Percentiles rank a stretch among this genome's conserved stretches.
These are phyloP conservation scores for Rafetus swinhoei DNA, from an alignment of 2,113 vertebrate genomes.

Conservation along the genomic window DNA sequence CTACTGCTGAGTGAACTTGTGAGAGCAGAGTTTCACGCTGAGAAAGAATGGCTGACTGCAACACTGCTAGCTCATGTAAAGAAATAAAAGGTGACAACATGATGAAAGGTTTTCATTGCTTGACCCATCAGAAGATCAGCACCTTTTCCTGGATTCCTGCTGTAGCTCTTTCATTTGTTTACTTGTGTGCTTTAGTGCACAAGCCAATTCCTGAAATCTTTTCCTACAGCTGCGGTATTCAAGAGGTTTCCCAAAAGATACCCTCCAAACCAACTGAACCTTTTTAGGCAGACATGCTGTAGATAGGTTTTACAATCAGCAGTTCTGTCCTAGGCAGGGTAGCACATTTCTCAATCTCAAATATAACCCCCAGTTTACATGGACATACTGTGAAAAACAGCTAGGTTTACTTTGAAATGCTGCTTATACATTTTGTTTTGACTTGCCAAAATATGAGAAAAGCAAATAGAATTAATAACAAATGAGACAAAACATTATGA, in stretches of 20 bases:
- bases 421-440: too few relatives aligned
- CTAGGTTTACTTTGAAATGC: neutral
- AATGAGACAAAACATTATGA: neutral
- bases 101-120: conserved; percentile 67
- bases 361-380: neutral
- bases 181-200: conserved; percentile 19
- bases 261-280: neutral
- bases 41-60: conserved; percentile 67
- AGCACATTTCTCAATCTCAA: neutral
- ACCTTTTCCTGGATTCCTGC: conserved; percentile 49
- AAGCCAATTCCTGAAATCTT: conserved; percentile 3
- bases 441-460: too few relatives aligned
- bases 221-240: neutral
- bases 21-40: conserved; percentile 67
- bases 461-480: too few relatives aligned
- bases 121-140: conserved; percentile 55
- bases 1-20: conserved; percentile 77
- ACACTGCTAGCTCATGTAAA: conserved; percentile 43
- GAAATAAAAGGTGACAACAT: conserved; percentile 69
- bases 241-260: neutral
- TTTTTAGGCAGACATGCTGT: neutral
- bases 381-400: neutral
- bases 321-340: neutral
- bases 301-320: neutral
- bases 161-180: conserved; percentile 59